These are phyloP conservation scores for Chymomyza procnemis DNA, from an alignment of 2,888 invertebrate genomes.

Conservation along the genomic window DNA sequence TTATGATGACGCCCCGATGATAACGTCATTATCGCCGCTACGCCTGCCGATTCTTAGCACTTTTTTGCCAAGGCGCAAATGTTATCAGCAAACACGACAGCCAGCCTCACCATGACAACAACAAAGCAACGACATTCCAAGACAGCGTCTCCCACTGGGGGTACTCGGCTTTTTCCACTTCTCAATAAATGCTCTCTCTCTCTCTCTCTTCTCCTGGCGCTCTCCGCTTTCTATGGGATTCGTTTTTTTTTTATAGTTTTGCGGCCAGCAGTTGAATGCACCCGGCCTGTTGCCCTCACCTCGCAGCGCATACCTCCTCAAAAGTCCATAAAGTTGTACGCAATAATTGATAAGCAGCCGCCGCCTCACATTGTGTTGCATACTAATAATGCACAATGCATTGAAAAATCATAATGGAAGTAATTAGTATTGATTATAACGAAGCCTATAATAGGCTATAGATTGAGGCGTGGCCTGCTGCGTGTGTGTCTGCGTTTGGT, in stretches of 20 bases:
- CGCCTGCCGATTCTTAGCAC: constrained; percentile 29
- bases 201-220: background rate
- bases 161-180: background rate
- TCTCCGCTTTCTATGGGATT: no score
- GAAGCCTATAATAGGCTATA: background rate
- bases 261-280: constrained; percentile 38
- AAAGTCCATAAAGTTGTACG: constrained; percentile 8
- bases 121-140: background rate
- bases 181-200: background rate
- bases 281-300: constrained; percentile 9
- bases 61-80: constrained; percentile 56
- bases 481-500: background rate
- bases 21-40: constrained; percentile 55
- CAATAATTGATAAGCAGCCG: constrained; percentile 38
- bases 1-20: constrained; percentile 53
- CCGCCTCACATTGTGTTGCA: constrained; percentile 33
- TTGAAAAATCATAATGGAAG: constrained; percentile 51
- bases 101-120: background rate
- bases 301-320: background rate
- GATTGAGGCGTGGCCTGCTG: constrained; percentile 25
- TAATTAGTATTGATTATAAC: constrained; percentile 63
- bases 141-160: background rate
- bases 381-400: constrained; percentile 53
- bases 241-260: constrained; percentile 18
- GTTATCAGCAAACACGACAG: constrained; percentile 58